These are phyloP conservation scores for Grantiella picta DNA, from an alignment of 2,113 vertebrate genomes.

Conservation along the genomic window DNA sequence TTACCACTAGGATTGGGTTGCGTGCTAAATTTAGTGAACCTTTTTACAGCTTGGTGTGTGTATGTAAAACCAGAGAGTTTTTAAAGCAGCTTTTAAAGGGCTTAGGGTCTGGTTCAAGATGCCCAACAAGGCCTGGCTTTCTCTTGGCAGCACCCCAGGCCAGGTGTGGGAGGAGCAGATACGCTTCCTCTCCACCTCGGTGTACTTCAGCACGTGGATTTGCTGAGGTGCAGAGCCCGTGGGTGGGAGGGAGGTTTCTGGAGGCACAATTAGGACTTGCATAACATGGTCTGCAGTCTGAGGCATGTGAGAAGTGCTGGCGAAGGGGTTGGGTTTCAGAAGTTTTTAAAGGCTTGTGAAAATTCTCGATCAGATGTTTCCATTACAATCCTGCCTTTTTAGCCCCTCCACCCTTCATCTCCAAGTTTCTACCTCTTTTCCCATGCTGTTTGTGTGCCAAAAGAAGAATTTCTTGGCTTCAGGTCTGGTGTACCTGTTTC, in stretches of 20 bases:
- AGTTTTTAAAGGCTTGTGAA: conserved; percentile 17
- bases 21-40: conserved; percentile 33
- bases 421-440: not conserved
- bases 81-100: not conserved
- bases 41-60: not conserved
- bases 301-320: not conserved
- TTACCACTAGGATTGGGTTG: not conserved
- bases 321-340: not conserved
- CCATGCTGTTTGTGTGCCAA: not conserved
- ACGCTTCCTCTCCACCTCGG: rapidly evolving
- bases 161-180: not conserved
- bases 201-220: not conserved
- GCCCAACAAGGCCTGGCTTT: not conserved
- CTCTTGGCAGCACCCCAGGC: not conserved
- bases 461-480: not conserved
- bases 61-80: not conserved
- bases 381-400: not conserved
- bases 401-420: rapidly evolving
- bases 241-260: not conserved
- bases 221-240: rapidly evolving
- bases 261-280: not conserved
- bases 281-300: not conserved
- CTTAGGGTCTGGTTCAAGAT: not conserved
- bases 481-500: not conserved
- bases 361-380: not conserved